Evolutionary conservation across 1,140 invertebrate species (phyloP).

Genomic region (Sesamia nonagrioides): DNA sequence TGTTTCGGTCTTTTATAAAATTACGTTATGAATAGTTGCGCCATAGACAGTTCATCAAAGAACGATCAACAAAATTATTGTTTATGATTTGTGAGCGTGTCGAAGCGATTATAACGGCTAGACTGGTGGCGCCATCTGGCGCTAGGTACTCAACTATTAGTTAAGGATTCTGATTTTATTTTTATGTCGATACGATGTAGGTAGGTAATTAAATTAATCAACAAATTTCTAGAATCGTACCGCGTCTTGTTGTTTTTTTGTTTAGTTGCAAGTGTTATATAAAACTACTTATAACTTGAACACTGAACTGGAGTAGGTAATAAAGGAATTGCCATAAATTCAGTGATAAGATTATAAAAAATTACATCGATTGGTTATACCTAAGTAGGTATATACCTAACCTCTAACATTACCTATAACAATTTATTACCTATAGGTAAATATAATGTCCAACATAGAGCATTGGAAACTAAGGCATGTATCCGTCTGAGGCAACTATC

Average conservation of each 20-base stretch:
- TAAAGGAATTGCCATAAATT: not conserved
- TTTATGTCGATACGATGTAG: slow-evolving; percentile 43
- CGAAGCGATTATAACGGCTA: slow-evolving; percentile 65
- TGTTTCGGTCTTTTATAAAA: slow-evolving; percentile 15
- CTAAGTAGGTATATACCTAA: too few relatives aligned
- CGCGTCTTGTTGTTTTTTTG: not conserved
- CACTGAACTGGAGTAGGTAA: not conserved
- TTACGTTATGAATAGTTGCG: not conserved
- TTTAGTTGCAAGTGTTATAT: not conserved
- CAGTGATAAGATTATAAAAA: too few relatives aligned
- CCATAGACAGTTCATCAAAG: slow-evolving; percentile 45
- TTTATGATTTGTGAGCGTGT: slow-evolving; percentile 72
- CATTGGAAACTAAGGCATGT: too few relatives aligned
- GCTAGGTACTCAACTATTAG: slow-evolving; percentile 55
- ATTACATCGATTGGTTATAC: too few relatives aligned
- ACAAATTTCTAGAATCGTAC: not conserved
- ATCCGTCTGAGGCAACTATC: too few relatives aligned
- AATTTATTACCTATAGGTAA: too few relatives aligned
- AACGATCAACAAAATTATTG: slow-evolving; percentile 53
- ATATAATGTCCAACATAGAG: too few relatives aligned
- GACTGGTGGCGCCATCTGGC: slow-evolving; percentile 76
- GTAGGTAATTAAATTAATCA: slow-evolving; percentile 35
- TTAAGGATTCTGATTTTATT: slow-evolving; percentile 26
- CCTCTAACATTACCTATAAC: too few relatives aligned
- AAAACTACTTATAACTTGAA: too few relatives aligned